Conservation (phyloP, 2,888 invertebrate species). For the Subacronicta megacephala region DNA sequence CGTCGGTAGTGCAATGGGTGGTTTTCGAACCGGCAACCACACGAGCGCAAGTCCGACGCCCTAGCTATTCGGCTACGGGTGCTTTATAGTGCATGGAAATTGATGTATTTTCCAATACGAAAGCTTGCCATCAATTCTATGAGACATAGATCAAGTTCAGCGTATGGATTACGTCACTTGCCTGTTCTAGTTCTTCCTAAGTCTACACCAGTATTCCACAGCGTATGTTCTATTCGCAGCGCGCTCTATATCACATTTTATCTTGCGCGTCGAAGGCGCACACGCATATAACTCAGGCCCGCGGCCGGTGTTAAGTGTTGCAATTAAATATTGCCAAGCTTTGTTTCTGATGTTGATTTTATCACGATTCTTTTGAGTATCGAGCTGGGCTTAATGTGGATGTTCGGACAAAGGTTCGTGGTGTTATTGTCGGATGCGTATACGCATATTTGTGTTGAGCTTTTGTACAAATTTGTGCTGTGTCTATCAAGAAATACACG, state of each 20-base stretch:
- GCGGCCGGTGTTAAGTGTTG: constrained; percentile 55
- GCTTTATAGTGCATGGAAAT: too few relatives aligned
- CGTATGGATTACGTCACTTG: not conserved
- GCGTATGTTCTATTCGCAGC: constrained; percentile 54
- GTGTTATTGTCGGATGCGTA: constrained; percentile 25
- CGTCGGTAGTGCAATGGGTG: too few relatives aligned
- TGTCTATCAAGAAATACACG: too few relatives aligned
- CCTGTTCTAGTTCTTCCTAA: constrained; percentile 9
- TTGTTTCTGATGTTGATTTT: constrained; percentile 53
- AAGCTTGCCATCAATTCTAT: too few relatives aligned
- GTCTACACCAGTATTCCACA: constrained; percentile 48
- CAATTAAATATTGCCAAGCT: constrained; percentile 59
- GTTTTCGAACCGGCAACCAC: too few relatives aligned
- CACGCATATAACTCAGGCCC: constrained; percentile 70
- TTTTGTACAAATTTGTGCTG: not conserved
- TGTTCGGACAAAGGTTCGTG: constrained; percentile 30
- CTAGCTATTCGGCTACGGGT: too few relatives aligned
- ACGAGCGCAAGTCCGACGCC: too few relatives aligned
- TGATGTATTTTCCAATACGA: too few relatives aligned
- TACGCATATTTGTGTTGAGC: constrained; percentile 1
- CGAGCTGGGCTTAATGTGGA: constrained; percentile 35
- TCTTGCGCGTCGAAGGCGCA: constrained; percentile 65
- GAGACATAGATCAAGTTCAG: too few relatives aligned
- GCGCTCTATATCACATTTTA: constrained; percentile 77
- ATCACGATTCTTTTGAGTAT: constrained; percentile 50